Evolutionary conservation across 1,140 invertebrate species (phyloP), one percentile per base, ranked within the genome.

Genomic region (Drosophila punjabiensis): DNA sequence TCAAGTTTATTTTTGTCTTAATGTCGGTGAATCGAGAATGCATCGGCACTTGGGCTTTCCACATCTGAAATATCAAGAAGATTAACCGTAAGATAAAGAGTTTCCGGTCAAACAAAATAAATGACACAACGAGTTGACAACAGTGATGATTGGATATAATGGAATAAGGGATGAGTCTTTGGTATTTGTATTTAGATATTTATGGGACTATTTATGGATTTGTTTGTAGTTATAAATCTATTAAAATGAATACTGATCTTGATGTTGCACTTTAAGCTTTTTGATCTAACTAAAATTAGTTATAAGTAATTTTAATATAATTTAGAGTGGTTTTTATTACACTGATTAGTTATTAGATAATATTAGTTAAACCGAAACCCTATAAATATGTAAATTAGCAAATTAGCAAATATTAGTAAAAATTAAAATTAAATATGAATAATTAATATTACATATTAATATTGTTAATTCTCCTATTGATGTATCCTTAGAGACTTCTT

Each of bases 81-180:
- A 87, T 87, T 78, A 83, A 70, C 84, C 81, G 82, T 50, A 71
- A 83, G 84, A 87, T 87, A 87, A 87, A 71, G 74, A 81, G 83
- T 87, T 87, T 87, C 84, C 84, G 84, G 84, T 89, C 78, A 81
- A 89, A 56, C 55, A 63, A 79, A 84, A 73, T 78, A 84, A 88
- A 81, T 70, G 74, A 77, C 73, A 79, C 70, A 82, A 67, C 43
- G 48, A 10, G 65, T 47, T 53, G 60, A 1, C 32, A 71, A 88
- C 84, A 89, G 60, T 81, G 60, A 37, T 59, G 62, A 32, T 16
- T 62, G 7, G 59, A 18, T 10, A 16, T 41, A 3, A 14, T 5
- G 28, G 35, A 9, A 16, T 41, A 3, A 14, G 5, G 28, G 35
- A 18, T 5, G 0, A 28, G 18, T 30, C 0, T 52, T 16, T 24